These are phyloP conservation scores for Tenodera sinensis DNA, from an alignment of 2,888 invertebrate species.

Conservation along the genomic window DNA sequence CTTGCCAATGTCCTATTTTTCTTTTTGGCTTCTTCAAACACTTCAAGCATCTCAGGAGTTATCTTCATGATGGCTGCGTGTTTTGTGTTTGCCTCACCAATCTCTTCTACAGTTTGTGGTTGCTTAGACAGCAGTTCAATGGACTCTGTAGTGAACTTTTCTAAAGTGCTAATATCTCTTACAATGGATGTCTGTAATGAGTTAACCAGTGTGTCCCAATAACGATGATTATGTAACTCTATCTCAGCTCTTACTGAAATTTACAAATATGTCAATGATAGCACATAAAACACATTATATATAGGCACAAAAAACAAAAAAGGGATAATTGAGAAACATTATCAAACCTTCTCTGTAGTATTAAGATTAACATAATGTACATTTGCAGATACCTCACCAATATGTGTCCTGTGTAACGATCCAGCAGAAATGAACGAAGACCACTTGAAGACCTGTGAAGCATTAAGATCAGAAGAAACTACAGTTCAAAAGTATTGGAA, in stretches of 20 bases:
- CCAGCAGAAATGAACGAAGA: no score
- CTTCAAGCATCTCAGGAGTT: slow-evolving; percentile 47
- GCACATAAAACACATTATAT: no score
- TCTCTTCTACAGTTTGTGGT: slow-evolving; percentile 79
- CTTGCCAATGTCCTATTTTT: slow-evolving; percentile 78
- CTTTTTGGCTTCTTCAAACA: slow-evolving; percentile 61
- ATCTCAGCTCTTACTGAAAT: slow-evolving; percentile 85
- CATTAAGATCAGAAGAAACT: no score
- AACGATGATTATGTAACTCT: slow-evolving; percentile 83
- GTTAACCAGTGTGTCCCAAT: slow-evolving; percentile 83
- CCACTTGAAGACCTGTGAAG: no score
- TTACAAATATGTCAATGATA: no score
- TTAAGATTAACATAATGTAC: no score
- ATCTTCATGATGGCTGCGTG: slow-evolving; percentile 66
- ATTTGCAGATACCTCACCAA: no score
- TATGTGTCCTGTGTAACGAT: no score
- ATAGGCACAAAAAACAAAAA: no score
- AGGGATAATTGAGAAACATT: no score
- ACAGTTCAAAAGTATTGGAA: no score
- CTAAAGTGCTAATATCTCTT: slow-evolving; percentile 60
- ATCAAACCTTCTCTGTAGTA: no score
- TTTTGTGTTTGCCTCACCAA: slow-evolving; percentile 71
- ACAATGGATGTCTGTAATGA: slow-evolving; percentile 71
- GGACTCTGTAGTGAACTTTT: slow-evolving; percentile 61
- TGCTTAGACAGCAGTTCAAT: slow-evolving; percentile 59